A percentile compares a stretch with the other conserved stretches of the same genome.
phyloP scores from a whole-genome alignment of 1,140 invertebrate genomes.

The Coptotermes formosanus region DNA sequence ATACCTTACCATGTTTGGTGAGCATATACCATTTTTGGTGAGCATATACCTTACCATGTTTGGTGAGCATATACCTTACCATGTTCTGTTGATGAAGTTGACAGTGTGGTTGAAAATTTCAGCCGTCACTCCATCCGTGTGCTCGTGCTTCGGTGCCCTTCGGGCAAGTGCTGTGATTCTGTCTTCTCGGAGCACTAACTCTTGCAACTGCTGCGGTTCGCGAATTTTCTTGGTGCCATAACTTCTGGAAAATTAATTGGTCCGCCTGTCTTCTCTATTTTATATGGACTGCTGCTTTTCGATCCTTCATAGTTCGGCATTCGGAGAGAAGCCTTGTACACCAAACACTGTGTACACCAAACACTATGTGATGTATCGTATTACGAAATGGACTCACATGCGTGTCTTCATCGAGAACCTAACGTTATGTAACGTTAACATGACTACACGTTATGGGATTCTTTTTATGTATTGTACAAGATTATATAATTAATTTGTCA shows the following conservation, averaged over 20 bases:
- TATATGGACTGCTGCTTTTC: too few species aligned
- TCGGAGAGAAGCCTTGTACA: too few species aligned
- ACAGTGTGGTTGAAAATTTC: not conserved
- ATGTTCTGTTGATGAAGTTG: not conserved
- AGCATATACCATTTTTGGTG: not conserved
- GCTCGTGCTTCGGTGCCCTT: not conserved
- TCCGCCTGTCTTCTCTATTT: too few species aligned
- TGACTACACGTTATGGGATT: slow-evolving; percentile 1
- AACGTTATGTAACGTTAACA: too few species aligned
- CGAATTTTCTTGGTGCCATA: too few species aligned
- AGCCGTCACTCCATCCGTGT: not conserved
- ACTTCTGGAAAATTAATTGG: too few species aligned
- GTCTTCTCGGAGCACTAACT: too few species aligned
- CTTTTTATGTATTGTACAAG: not conserved
- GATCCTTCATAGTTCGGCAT: too few species aligned
- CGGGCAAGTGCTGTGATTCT: not conserved
- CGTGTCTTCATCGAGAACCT: not conserved
- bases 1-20: not conserved
- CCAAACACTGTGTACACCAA: too few species aligned
- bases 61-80: not conserved
- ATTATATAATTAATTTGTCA: not conserved
- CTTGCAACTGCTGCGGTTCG: too few species aligned
- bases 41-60: not conserved
- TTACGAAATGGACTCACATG: too few species aligned
- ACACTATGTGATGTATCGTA: too few species aligned